Base-by-base conservation (phyloP, 1,140 invertebrate species). In the Tetranychus cinnabarinus region DNA sequence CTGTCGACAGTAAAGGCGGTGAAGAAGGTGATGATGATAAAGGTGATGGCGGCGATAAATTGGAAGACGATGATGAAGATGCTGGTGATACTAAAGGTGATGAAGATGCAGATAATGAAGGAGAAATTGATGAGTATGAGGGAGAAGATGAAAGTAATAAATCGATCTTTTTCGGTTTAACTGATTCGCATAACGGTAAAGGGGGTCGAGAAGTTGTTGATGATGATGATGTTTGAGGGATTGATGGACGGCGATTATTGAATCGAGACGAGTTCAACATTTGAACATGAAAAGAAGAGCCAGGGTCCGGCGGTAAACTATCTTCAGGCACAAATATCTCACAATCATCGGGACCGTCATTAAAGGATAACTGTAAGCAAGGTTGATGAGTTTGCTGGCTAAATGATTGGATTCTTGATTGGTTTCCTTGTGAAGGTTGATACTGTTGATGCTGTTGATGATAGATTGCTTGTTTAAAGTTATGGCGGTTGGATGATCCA, bases 401-500 rank as follows among this genome's bases (percentile, higher is more conserved):
- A 23, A 23, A 23, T 23, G 23, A 23, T 23, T 23, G 23, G 23
- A 23, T 23, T 23, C 34, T 56, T 56, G 23, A 33, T 5, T 56
- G 13, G 7, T 35, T 23, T 5, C n/a, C 13, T 33, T 34, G 23
- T 35, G 23, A 56, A 34, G 8, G 35, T 56, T 56, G 13, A 7
- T 56, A 15, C 34, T 56, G 36, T 15, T 56, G 35, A 33, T 35
- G 36, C 34, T 56, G 35, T 36, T 56, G n/a, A 7, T 36, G 13
- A 34, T 56, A 52, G 15, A 52, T 52, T 31, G 33, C 33, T 31
- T 31, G n/a, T 52, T 52, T 52, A 31, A 34, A 23, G 15, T 52
- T 56, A 34, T 36, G 13, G 23, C 31, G 23, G 83, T 62, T 47
- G 80, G 75, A 31, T 42, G 39, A 42, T 42, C 39, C 39, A 42